Conservation (phyloP, 2,113 vertebrate genomes). For the Sinocyclocheilus anshuiensis region DNA sequence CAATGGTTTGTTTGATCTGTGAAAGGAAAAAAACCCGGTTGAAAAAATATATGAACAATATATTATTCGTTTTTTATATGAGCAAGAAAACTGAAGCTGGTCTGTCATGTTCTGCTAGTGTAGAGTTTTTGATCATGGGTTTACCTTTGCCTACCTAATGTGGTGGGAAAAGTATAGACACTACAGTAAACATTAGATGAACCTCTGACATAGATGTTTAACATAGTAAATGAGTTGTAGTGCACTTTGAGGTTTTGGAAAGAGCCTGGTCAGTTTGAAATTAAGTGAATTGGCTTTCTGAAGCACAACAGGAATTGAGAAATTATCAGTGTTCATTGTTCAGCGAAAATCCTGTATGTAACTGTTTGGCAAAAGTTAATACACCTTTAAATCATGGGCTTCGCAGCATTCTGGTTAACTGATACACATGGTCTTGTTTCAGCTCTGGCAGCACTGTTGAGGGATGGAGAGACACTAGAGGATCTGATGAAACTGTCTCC, state of each 20-base stretch:
- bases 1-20: background rate
- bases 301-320: background rate
- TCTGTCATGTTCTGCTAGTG: background rate
- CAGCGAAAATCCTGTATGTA: background rate
- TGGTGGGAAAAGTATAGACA: background rate
- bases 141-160: background rate
- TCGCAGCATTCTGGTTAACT: background rate
- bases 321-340: background rate
- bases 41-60: background rate
- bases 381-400: background rate
- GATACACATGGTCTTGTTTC: constrained; percentile 25
- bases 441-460: constrained; percentile 89
- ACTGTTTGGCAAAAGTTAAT: background rate
- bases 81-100: no score
- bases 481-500: constrained; percentile 94
- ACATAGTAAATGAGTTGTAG: background rate
- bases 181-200: background rate
- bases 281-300: background rate
- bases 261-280: background rate
- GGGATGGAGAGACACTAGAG: constrained; percentile 91
- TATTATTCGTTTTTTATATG: background rate
- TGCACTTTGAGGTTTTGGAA: background rate
- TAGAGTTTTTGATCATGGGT: background rate
- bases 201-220: background rate
- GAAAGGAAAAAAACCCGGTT: background rate